Percentiles rank a stretch among this genome's conserved stretches.
Evolutionary conservation across 2,113 vertebrate genomes (phyloP).

Genomic region (Orcinus orca): DNA sequence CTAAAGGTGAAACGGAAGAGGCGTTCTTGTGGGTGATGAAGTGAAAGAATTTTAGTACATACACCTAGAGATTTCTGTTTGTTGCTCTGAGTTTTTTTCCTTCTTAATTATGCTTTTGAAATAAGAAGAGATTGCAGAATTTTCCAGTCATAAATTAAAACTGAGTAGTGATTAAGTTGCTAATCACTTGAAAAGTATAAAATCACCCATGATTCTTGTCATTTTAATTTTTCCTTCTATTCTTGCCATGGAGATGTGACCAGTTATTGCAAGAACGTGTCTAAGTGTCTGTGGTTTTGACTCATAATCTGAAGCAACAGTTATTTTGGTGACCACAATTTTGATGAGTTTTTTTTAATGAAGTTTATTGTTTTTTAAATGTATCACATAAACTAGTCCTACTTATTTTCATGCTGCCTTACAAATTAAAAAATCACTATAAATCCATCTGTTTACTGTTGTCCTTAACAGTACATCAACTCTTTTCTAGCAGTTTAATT

Average conservation of each 20-base stretch:
- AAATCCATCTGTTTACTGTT: slow-evolving; percentile 15
- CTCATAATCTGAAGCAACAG: not conserved
- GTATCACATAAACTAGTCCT: not conserved
- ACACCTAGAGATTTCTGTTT: not conserved
- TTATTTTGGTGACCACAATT: slow-evolving; percentile 1
- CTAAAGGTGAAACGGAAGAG: not conserved
- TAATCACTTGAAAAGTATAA: not conserved
- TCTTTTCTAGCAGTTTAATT: slow-evolving; percentile 29
- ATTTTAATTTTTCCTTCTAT: slow-evolving; percentile 31
- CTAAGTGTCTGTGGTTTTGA: not conserved
- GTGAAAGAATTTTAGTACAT: slow-evolving; percentile 3
- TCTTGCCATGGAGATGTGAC: not conserved
- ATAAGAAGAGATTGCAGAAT: not conserved
- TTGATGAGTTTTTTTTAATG: not conserved
- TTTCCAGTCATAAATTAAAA: not conserved
- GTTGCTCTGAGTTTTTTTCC: not conserved
- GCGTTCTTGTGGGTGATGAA: not conserved
- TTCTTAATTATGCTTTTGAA: not conserved
- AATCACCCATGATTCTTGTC: not conserved
- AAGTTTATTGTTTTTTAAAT: slow-evolving; percentile 32
- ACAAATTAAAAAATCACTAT: slow-evolving; percentile 17
- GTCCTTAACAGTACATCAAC: not conserved
- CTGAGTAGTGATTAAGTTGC: not conserved
- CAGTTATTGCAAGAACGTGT: not conserved
- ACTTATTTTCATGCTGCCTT: slow-evolving; percentile 28